phyloP scores from a whole-genome alignment of 2,113 vertebrate species.

The Electrona antarctica region DNA sequence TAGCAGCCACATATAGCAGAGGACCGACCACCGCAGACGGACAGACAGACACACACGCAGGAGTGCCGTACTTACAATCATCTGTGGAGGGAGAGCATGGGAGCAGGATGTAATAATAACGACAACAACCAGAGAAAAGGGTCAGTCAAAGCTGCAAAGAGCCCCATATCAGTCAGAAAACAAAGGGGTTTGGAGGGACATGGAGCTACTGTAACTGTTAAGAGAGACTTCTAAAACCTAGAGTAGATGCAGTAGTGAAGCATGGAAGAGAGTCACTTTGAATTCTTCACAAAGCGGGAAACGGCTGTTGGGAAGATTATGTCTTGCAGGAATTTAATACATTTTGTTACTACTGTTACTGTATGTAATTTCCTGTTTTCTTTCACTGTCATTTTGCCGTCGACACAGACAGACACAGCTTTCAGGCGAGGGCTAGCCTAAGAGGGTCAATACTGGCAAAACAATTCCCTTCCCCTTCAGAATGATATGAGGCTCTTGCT shows the following conservation, averaged over 20 bases:
- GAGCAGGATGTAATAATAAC: constrained; percentile 83
- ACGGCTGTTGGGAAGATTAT: background rate
- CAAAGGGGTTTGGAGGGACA: constrained; percentile 39
- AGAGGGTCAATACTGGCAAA: no score
- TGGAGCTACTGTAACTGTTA: constrained; percentile 25
- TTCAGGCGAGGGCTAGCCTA: no score
- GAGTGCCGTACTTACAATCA: constrained; percentile 99
- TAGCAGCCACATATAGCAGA: constrained; percentile 88
- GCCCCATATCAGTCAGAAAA: constrained; percentile 79
- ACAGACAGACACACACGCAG: constrained; percentile 93
- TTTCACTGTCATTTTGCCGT: background rate
- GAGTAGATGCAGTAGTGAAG: constrained; percentile 7
- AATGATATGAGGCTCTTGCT: constrained; percentile 83
- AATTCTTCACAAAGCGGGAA: background rate
- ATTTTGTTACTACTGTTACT: background rate
- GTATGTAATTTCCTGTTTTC: background rate
- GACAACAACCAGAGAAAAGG: constrained; percentile 84
- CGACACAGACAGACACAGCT: background rate
- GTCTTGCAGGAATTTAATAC: background rate
- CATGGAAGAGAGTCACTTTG: background rate
- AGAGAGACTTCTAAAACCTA: constrained; percentile 25
- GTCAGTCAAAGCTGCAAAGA: constrained; percentile 83
- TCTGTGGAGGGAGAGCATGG: constrained; percentile 87
- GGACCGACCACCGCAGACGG: constrained; percentile 83
- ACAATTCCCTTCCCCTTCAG: constrained; percentile 2